phyloP scores from a whole-genome alignment of 2,797 vertebrate species.

The Brachymystax lenok region DNA sequence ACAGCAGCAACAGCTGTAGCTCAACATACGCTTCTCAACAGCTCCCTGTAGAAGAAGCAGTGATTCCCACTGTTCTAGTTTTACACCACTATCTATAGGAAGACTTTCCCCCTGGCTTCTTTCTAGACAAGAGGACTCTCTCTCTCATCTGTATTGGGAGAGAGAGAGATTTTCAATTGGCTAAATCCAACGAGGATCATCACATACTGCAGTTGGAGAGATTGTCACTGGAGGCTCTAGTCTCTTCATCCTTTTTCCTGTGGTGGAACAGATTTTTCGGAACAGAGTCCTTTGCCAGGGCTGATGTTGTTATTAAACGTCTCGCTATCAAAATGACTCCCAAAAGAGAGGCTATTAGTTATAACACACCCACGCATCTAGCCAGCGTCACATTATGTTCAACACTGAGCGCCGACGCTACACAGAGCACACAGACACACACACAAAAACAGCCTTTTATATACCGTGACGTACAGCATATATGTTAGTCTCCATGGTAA shows the following conservation, averaged over 20 bases:
- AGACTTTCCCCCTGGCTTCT: not conserved
- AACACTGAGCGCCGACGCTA: too few relatives aligned
- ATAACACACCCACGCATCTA: not conserved
- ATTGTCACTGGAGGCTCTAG: not conserved
- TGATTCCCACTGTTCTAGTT: not conserved
- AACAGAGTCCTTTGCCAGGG: not conserved
- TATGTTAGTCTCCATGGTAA: too few relatives aligned
- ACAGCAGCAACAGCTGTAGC: conserved; percentile 1
- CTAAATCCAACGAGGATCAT: not conserved
- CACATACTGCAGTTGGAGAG: not conserved
- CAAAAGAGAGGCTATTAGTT: conserved; percentile 16
- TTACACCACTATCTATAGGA: not conserved
- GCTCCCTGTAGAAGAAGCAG: not conserved
- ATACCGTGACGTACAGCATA: too few relatives aligned
- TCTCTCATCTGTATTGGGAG: not conserved
- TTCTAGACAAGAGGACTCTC: too few relatives aligned
- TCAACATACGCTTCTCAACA: not conserved
- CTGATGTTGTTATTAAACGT: conserved; percentile 8
- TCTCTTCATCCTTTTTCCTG: not conserved
- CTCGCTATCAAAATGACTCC: conserved; percentile 37
- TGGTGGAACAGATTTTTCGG: not conserved
- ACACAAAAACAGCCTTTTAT: too few relatives aligned
- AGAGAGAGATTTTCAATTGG: not conserved
- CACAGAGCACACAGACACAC: too few relatives aligned
- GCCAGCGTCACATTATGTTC: too few relatives aligned